These are phyloP conservation scores for Protula sp. DNA, from an alignment of 2,888 invertebrate species.

Conservation along the genomic window DNA sequence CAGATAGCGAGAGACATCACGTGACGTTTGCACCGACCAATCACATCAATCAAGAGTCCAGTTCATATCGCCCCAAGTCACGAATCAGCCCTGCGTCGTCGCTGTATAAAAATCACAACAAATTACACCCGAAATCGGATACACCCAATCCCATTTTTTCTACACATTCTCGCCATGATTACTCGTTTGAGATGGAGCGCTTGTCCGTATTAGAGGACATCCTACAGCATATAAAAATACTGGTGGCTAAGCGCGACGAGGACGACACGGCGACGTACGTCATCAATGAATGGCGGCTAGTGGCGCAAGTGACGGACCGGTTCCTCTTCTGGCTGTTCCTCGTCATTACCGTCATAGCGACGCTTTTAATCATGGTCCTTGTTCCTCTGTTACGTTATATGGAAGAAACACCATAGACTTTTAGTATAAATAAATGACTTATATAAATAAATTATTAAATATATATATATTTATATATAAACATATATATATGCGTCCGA, in stretches of 20 bases:
- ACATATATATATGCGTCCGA: too few species aligned
- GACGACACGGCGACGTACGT: constrained; percentile 37
- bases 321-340: constrained; percentile 45
- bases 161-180: neutral
- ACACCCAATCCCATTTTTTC: too few species aligned
- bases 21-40: neutral
- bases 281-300: constrained; percentile 47
- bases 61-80: too few species aligned
- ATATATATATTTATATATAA: too few species aligned
- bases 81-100: neutral
- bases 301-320: constrained; percentile 44
- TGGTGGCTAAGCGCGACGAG: constrained; percentile 40
- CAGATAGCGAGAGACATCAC: too few species aligned
- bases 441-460: too few species aligned
- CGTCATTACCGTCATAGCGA: constrained; percentile 33
- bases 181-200: constrained; percentile 8
- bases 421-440: neutral
- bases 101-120: neutral
- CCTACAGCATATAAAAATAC: constrained; percentile 35
- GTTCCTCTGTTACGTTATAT: constrained; percentile 28
- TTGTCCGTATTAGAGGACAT: constrained; percentile 35
- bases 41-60: too few species aligned
- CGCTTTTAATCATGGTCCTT: constrained; percentile 36
- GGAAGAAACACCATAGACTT: neutral
- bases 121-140: neutral